phyloP scores from a whole-genome alignment of 2,113 vertebrate genomes.

The Pituophis catenifer region DNA sequence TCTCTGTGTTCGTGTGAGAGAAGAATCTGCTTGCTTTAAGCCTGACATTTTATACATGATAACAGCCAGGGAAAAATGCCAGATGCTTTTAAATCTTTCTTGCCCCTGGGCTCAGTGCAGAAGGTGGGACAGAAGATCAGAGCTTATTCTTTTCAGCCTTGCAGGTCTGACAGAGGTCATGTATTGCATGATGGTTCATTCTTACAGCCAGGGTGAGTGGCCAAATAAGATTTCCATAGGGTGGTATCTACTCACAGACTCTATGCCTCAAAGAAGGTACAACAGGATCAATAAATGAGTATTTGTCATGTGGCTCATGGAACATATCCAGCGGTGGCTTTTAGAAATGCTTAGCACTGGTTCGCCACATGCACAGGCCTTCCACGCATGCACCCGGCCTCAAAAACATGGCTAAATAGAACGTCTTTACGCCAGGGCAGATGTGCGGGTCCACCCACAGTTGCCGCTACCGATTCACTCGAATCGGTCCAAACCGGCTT shows the following conservation, averaged over 20 bases:
- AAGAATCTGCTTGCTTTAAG: background rate
- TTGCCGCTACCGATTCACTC: too few species aligned
- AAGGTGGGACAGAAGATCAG: background rate
- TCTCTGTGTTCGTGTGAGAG: background rate
- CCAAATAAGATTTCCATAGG: background rate
- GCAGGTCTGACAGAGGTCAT: background rate
- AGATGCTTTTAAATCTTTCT: background rate
- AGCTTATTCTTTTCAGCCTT: fast-evolving
- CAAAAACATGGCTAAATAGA: too few species aligned
- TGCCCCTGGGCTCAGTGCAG: background rate
- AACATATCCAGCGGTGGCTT: background rate
- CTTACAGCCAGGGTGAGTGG: background rate
- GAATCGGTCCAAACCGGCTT: too few species aligned
- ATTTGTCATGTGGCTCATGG: background rate
- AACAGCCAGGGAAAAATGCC: constrained; percentile 19
- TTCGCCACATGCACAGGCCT: too few species aligned
- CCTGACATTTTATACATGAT: constrained; percentile 2
- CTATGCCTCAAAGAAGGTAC: background rate
- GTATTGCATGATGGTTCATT: background rate
- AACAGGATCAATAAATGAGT: background rate
- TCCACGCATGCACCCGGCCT: too few species aligned
- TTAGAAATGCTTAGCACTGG: too few species aligned
- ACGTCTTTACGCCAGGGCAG: too few species aligned
- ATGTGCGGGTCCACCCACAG: too few species aligned
- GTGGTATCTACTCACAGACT: background rate